Evolutionary conservation across 2,797 vertebrate genomes (phyloP).

Genomic region (Peromyscus eremicus): DNA sequence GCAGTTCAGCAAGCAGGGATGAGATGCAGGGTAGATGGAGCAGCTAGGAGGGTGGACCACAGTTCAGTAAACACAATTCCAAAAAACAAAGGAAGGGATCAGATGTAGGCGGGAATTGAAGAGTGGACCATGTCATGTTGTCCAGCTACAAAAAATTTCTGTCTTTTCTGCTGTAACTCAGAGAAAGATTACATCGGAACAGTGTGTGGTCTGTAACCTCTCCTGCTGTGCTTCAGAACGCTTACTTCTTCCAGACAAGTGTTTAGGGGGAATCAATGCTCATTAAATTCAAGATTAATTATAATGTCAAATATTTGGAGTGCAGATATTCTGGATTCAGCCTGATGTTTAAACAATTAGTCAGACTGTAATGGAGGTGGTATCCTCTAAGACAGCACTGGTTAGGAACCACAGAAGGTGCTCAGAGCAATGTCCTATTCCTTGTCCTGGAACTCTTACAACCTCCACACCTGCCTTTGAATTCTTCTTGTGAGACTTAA

Average conservation of each 20-base stretch:
- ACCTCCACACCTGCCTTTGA: background rate
- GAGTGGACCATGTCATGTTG: background rate
- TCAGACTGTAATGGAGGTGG: background rate
- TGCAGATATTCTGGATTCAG: conserved; percentile 48
- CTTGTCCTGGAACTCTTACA: background rate
- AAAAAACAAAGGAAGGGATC: background rate
- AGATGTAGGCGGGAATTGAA: background rate
- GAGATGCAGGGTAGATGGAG: background rate
- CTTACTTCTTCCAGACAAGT: conserved; percentile 21
- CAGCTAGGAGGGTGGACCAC: background rate
- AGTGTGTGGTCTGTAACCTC: background rate
- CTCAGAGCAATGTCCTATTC: background rate
- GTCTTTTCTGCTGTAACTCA: conserved; percentile 46
- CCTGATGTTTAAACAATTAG: background rate
- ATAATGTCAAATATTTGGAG: conserved; percentile 46
- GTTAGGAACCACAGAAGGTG: background rate
- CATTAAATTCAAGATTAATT: conserved; percentile 62
- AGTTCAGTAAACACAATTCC: background rate
- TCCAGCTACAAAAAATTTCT: background rate
- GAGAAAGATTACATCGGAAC: conserved; percentile 8
- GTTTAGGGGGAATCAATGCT: background rate
- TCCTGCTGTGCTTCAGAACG: background rate
- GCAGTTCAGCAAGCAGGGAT: background rate
- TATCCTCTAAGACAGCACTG: background rate
- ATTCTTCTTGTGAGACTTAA: conserved; percentile 33